Evolutionary conservation across 2,113 vertebrate species (phyloP), one percentile per base, ranked within the genome.

Genomic region (Crocuta crocuta): DNA sequence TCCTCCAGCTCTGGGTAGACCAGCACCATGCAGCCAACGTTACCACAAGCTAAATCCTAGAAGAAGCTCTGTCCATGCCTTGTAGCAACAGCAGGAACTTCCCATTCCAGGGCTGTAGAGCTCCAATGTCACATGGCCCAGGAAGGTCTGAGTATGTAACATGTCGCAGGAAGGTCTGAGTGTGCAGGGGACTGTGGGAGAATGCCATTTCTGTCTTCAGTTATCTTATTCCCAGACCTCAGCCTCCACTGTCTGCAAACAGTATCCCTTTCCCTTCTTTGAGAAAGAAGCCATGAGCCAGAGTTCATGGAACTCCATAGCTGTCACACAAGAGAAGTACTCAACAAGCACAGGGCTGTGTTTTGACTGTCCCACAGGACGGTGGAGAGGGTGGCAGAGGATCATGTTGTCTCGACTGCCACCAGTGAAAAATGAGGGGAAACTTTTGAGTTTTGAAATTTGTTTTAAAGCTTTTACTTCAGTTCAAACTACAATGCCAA

Each of bases 331-430:
- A 0, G 7, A 19, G 70, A 48, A 17, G 7, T 24, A 3, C 9
- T 76, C 24, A 1, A 17, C 24, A 48, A 63, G 50, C 58, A 28
- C 2, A 2, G 1, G 12, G 24, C 58, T 19, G 19, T 63, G 66
- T 24, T 53, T 66, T n/a, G 45, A 48, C 39, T 3, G 4, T 78
- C 21, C 5, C 4, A 1, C 1, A 31, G 33, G 63, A n/a, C 28
- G 1, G 3, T 6, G 9, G 74, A 35, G 17, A 43, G 10, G 53
- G 17, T 35, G 23, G 5, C 2, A 8, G 9, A 80, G 81, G 15
- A 10, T n/a, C 17, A 5, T 1, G 0, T 31, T 55, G 31, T 15
- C 50, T 26, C 76, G 39, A 5, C 9, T 28, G 26, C n/a, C 7
- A 8, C 24, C 66, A 35, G 21, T 85, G 39, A 58, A 84, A 93